phyloP scores from a whole-genome alignment of 2,888 invertebrate species.

The Cerastis rubricosa region DNA sequence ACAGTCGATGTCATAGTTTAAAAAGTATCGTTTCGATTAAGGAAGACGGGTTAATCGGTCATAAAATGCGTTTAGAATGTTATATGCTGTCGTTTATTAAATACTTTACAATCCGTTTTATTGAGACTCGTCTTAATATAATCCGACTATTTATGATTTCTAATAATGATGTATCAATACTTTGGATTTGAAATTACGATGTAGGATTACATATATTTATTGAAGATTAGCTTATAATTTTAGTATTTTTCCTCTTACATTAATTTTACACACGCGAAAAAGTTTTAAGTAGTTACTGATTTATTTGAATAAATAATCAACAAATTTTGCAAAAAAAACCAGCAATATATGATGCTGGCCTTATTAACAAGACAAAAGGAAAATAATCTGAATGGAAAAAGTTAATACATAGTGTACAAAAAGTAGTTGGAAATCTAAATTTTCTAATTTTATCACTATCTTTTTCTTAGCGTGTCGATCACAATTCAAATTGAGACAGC shows the following conservation, averaged over 20 bases:
- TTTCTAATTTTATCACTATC: no score
- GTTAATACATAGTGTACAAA: neutral
- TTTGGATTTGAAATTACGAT: neutral
- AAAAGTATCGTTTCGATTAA: neutral
- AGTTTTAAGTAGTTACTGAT: neutral
- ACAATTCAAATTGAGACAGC: no score
- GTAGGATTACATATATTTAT: neutral
- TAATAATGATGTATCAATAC: conserved; percentile 18
- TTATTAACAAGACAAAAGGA: neutral
- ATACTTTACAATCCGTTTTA: neutral
- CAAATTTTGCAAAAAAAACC: neutral
- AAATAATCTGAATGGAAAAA: neutral
- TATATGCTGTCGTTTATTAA: conserved; percentile 4
- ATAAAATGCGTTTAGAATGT: conserved; percentile 8
- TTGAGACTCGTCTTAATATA: neutral
- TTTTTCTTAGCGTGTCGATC: no score
- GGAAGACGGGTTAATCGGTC: neutral
- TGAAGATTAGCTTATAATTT: neutral
- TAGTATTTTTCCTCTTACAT: neutral
- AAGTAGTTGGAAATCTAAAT: no score
- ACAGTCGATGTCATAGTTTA: neutral
- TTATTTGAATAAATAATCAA: neutral
- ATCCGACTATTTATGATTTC: conserved; percentile 22
- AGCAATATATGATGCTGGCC: neutral
- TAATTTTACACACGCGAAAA: neutral